phyloP scores from a whole-genome alignment of 1,140 invertebrate species.

The Mya arenaria region DNA sequence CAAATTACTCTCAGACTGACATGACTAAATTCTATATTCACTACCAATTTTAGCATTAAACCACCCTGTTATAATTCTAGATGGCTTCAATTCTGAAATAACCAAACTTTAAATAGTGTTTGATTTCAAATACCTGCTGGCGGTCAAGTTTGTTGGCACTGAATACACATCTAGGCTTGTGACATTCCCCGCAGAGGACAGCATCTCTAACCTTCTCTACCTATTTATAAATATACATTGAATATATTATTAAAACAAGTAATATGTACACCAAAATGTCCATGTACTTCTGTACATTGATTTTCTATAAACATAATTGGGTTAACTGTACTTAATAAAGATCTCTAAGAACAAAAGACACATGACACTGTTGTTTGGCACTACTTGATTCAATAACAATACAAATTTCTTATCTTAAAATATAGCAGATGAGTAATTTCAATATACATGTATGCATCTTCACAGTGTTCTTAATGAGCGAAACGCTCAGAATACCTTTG shows the following conservation, averaged over 20 bases:
- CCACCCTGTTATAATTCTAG: background rate
- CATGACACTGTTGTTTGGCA: too few species aligned
- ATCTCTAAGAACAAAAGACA: too few species aligned
- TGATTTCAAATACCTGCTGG: background rate
- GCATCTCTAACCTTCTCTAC: background rate
- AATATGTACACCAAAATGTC: background rate
- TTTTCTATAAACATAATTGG: too few species aligned
- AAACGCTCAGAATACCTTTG: background rate
- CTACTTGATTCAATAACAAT: too few species aligned
- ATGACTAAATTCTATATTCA: too few species aligned
- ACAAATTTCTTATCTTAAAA: too few species aligned
- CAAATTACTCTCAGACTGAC: too few species aligned
- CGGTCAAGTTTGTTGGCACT: background rate
- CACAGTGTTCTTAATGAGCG: background rate
- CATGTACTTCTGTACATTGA: too few species aligned
- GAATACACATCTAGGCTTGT: background rate
- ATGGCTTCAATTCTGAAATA: background rate
- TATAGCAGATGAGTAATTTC: too few species aligned
- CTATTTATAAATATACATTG: background rate
- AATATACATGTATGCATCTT: too few species aligned
- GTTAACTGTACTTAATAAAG: too few species aligned
- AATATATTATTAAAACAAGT: background rate
- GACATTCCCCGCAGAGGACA: background rate
- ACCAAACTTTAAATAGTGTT: background rate
- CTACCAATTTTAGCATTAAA: too few species aligned